A percentile compares a stretch with the other conserved stretches of the same genome.
Conservation (phyloP, 1,140 invertebrate genomes). For the Apis cerana region DNA sequence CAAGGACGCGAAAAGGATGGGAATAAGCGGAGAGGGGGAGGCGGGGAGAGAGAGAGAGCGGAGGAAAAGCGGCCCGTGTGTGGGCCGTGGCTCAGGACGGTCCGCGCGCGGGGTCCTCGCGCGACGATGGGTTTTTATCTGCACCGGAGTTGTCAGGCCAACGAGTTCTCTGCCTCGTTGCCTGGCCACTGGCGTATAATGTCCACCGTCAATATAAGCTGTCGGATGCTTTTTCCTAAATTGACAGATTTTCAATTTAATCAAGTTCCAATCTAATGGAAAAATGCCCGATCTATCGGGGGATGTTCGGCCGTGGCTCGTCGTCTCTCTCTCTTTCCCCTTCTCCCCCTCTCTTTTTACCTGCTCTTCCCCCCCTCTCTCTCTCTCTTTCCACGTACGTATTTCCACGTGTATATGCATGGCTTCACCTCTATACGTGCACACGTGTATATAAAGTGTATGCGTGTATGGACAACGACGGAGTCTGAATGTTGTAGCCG, state of each 20-base stretch:
- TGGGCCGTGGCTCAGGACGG: constrained; percentile 41
- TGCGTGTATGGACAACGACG: too few species aligned
- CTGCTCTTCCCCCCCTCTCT: neutral
- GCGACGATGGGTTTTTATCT: constrained; percentile 68
- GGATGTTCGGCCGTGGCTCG: constrained; percentile 53
- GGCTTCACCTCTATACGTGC: neutral
- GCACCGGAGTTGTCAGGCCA: constrained; percentile 75
- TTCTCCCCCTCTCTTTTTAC: too few species aligned
- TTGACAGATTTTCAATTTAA: constrained; percentile 82
- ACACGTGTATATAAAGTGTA: neutral
- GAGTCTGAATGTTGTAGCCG: constrained; percentile 59
- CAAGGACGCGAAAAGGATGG: constrained; percentile 70
- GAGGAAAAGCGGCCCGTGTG: constrained; percentile 69
- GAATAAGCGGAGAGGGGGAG: constrained; percentile 60
- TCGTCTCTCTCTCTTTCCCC: neutral
- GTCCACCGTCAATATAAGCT: constrained; percentile 79
- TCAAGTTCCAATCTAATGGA: constrained; percentile 81
- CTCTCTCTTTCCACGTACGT: too few species aligned
- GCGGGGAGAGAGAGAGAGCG: neutral
- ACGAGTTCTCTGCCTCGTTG: constrained; percentile 65
- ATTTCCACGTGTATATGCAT: too few species aligned
- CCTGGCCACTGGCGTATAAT: constrained; percentile 73
- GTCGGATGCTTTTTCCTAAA: constrained; percentile 80
- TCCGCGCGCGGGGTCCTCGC: constrained; percentile 39
- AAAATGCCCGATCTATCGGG: constrained; percentile 80